Evolutionary conservation across 2,113 vertebrate species (phyloP).

Genomic region (Lynx canadensis): DNA sequence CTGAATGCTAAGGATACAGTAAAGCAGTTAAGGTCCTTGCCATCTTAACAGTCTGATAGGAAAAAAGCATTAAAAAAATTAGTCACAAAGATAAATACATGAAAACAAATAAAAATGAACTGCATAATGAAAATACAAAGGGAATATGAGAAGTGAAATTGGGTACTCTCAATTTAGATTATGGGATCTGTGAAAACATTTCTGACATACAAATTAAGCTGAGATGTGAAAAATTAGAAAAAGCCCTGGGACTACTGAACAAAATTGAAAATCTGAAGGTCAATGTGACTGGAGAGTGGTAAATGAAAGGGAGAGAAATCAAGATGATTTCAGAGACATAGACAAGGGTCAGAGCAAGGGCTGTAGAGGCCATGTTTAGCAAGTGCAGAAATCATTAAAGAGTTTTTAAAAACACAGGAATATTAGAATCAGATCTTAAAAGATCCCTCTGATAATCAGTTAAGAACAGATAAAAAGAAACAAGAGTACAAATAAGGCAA

Average conservation of each 20-base stretch:
- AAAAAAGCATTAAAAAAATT: background rate
- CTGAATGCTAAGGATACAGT: background rate
- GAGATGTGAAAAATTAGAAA: constrained; percentile 9
- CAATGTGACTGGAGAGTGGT: background rate
- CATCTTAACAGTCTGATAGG: background rate
- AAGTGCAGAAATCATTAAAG: background rate
- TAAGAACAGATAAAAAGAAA: background rate
- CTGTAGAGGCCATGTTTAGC: background rate
- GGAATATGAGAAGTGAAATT: background rate
- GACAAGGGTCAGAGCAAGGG: background rate
- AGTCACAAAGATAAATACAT: constrained; percentile 45
- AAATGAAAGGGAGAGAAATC: background rate
- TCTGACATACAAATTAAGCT: background rate
- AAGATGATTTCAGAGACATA: background rate
- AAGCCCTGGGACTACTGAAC: background rate
- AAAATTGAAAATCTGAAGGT: background rate
- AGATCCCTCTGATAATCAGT: background rate
- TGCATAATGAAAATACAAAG: background rate
- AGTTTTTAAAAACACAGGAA: background rate
- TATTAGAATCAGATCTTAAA: background rate
- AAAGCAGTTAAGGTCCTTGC: background rate
- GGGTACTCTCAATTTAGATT: background rate
- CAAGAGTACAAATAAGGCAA: background rate
- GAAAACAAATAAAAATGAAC: background rate
- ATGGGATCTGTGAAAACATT: background rate